A percentile compares a stretch with the other conserved stretches of the same genome.
phyloP scores from a whole-genome alignment of 2,888 invertebrate species.

The Cephus pulcher region DNA sequence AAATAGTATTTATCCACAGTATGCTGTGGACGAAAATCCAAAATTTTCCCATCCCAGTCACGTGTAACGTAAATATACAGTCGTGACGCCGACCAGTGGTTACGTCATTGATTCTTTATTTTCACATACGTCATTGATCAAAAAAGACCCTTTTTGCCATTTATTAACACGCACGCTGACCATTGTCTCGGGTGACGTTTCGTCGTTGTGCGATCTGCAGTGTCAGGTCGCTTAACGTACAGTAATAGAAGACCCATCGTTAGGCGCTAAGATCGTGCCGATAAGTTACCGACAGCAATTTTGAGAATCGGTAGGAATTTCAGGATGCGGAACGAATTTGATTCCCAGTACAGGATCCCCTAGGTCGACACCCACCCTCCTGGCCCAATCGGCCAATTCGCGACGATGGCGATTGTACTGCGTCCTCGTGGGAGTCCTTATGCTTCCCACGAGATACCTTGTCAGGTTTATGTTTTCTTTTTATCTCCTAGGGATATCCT shows the following conservation, averaged over 20 bases:
- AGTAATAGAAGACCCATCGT: not conserved
- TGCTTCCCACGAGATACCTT: not conserved
- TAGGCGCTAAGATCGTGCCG: not conserved
- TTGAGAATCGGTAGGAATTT: not conserved
- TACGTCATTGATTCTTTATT: not conserved
- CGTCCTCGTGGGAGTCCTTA: not conserved
- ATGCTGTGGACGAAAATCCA: not conserved
- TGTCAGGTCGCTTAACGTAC: not conserved
- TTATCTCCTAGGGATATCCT: not conserved
- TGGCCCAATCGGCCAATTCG: not conserved
- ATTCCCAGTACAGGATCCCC: not conserved
- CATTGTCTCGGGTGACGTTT: not conserved
- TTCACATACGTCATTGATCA: too few relatives aligned
- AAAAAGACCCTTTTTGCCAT: too few relatives aligned
- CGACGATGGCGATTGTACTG: not conserved
- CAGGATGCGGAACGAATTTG: not conserved
- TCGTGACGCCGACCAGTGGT: not conserved
- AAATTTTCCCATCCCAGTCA: not conserved
- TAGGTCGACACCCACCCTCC: not conserved
- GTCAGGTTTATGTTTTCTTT: not conserved
- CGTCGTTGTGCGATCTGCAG: not conserved
- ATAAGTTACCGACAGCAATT: not conserved
- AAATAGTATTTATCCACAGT: slow-evolving; percentile 36
- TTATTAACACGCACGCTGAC: too few relatives aligned
- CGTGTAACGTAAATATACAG: not conserved